Evolutionary conservation across 2,888 invertebrate genomes (phyloP).

Genomic region (Papilio protenor): DNA sequence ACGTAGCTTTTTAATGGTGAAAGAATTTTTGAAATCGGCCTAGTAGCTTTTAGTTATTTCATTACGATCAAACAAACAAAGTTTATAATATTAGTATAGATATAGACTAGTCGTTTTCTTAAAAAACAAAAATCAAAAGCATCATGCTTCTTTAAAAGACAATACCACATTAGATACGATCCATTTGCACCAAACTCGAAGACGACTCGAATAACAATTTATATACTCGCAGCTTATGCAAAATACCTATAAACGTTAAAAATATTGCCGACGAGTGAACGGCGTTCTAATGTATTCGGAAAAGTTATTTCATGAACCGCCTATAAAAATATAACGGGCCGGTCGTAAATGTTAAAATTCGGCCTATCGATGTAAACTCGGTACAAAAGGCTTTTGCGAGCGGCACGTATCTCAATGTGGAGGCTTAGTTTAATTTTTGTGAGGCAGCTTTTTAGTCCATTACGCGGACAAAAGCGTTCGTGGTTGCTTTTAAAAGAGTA

Average conservation of each 20-base stretch:
- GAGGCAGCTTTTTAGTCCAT: constrained; percentile 66
- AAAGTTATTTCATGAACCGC: constrained; percentile 79
- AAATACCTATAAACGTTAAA: constrained; percentile 77
- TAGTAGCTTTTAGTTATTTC: too few relatives aligned
- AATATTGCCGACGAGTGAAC: constrained; percentile 72
- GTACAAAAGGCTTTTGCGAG: constrained; percentile 37
- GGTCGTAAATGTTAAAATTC: constrained; percentile 75
- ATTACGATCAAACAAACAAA: too few relatives aligned
- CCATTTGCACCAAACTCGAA: constrained; percentile 49
- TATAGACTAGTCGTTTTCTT: too few relatives aligned
- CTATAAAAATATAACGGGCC: constrained; percentile 78
- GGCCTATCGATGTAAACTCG: constrained; percentile 70
- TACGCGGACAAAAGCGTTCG: constrained; percentile 47
- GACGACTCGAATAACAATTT: constrained; percentile 64
- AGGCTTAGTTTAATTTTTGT: constrained; percentile 69
- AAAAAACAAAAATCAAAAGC: not conserved
- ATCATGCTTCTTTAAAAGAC: not conserved
- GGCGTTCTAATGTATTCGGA: constrained; percentile 73
- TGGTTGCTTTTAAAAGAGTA: constrained; percentile 37
- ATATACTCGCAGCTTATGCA: constrained; percentile 68
- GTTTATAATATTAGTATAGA: too few relatives aligned
- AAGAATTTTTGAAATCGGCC: too few relatives aligned
- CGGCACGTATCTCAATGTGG: constrained; percentile 30
- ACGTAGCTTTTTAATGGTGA: too few relatives aligned
- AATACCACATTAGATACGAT: not conserved